A percentile compares a stretch with the other conserved stretches of the same genome.
Evolutionary conservation across 2,113 vertebrate species (phyloP).

Genomic region (Corythaixoides concolor): DNA sequence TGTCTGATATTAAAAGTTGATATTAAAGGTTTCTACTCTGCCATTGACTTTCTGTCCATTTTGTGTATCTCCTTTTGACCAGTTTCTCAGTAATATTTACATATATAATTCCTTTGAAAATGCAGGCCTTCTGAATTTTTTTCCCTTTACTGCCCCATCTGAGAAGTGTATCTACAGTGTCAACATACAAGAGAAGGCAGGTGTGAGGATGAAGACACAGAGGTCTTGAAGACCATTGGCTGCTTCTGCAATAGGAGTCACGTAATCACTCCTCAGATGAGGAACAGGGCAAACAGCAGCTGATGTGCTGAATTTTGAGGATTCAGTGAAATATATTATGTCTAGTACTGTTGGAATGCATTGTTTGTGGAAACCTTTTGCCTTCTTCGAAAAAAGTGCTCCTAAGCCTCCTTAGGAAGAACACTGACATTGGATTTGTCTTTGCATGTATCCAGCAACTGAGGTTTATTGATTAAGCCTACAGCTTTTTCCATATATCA

Average conservation of each 20-base stretch:
- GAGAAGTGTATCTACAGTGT: not conserved
- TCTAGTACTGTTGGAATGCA: not conserved
- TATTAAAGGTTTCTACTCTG: not conserved
- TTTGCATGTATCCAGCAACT: not conserved
- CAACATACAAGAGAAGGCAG: not conserved
- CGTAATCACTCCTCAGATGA: not conserved
- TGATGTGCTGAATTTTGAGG: not conserved
- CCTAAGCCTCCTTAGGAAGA: not conserved
- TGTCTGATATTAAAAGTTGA: not conserved
- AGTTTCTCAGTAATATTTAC: not conserved
- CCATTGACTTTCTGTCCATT: not conserved
- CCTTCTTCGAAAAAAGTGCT: not conserved
- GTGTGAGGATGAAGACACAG: not conserved
- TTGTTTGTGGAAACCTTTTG: not conserved
- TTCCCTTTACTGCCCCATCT: not conserved
- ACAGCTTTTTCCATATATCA: not conserved
- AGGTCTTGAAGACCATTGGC: not conserved
- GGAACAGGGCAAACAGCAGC: not conserved
- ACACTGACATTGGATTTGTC: not conserved
- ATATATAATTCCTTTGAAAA: not conserved
- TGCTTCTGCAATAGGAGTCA: not conserved
- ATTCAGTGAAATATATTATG: not conserved
- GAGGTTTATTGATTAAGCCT: not conserved
- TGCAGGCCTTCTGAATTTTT: not conserved
- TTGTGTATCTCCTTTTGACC: not conserved